Percentiles rank a stretch among this genome's conserved stretches.
Evolutionary conservation across 2,888 invertebrate species (phyloP).

Genomic region (Dasypogon diadema): DNA sequence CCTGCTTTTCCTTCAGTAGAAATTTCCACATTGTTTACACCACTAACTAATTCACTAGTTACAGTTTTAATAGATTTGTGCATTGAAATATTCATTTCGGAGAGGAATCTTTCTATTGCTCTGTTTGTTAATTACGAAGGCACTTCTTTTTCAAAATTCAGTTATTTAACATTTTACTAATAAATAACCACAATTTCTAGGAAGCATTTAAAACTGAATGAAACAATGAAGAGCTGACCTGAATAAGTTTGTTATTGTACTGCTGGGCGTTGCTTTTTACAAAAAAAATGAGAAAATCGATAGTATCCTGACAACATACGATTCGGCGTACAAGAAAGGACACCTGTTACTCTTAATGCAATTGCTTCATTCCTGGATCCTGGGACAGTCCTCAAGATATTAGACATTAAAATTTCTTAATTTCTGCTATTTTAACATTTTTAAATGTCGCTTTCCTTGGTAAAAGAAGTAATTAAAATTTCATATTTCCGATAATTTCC

Average conservation of each 20-base stretch:
- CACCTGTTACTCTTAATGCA: neutral
- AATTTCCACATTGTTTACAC: constrained; percentile 10
- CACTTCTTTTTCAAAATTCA: neutral
- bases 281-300: neutral
- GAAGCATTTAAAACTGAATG: neutral
- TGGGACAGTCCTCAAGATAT: no score
- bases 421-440: no score
- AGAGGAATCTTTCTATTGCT: neutral
- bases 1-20: neutral
- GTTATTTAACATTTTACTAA: constrained; percentile 22
- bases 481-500: no score
- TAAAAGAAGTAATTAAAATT: no score
- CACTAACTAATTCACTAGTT: constrained; percentile 18
- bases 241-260: constrained; percentile 30
- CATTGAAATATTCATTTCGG: constrained; percentile 12
- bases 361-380: no score
- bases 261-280: constrained; percentile 22
- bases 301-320: neutral
- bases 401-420: no score
- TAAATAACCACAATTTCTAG: neutral
- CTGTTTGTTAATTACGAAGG: constrained; percentile 19
- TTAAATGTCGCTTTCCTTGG: no score
- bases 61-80: neutral
- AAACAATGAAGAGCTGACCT: neutral
- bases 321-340: neutral